Evolutionary conservation across 2,113 vertebrate genomes (phyloP).

Genomic region (Desmodus rotundus): DNA sequence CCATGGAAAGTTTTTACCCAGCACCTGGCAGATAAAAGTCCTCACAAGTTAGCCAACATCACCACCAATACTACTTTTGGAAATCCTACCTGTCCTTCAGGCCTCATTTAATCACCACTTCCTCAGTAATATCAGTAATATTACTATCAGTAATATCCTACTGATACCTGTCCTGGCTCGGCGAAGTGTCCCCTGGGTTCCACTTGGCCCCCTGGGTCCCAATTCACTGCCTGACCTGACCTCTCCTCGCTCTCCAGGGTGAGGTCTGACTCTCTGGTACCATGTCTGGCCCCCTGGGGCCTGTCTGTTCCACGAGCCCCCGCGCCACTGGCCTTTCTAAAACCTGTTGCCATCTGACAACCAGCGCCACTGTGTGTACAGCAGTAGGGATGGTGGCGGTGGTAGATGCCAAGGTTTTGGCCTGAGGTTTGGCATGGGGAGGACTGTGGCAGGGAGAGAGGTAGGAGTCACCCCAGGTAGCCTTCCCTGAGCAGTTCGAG

Average conservation of each 20-base stretch:
- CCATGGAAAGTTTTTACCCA: not conserved
- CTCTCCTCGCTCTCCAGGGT: not conserved
- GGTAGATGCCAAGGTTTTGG: not conserved
- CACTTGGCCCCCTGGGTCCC: not conserved
- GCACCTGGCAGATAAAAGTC: not conserved
- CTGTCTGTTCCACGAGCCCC: not conserved
- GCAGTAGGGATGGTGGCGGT: not conserved
- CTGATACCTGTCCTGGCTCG: not conserved
- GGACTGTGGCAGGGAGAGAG: not conserved
- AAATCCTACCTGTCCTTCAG: not conserved
- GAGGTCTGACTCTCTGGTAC: not conserved
- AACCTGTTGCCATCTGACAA: not conserved
- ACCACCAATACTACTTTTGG: not conserved
- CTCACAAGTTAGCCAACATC: not conserved
- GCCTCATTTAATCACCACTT: not conserved
- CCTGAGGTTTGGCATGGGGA: not conserved
- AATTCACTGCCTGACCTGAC: not conserved
- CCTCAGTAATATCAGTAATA: too few species aligned
- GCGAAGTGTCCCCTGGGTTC: not conserved
- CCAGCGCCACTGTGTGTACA: not conserved
- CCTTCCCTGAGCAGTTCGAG: not conserved
- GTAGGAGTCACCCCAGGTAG: not conserved
- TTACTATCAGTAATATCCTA: too few species aligned
- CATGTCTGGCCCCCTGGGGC: not conserved
- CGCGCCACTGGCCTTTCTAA: not conserved